Evolutionary conservation across 2,888 invertebrate genomes (phyloP), one percentile per base, ranked within the genome.

Genomic region (Acanthosepion esculentum): DNA sequence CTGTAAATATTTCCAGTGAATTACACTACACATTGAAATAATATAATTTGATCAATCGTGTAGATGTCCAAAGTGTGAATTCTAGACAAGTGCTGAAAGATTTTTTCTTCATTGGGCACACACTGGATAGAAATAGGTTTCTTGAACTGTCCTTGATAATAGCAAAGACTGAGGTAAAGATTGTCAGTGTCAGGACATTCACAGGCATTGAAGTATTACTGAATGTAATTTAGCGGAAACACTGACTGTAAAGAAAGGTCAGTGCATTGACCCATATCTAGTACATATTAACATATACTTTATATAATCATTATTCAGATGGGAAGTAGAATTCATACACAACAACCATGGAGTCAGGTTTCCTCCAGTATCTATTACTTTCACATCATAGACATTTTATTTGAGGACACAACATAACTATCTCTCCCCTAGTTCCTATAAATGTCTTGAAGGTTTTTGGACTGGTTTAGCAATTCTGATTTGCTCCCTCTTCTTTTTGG

Each of bases 121-220:
- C 78, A 78, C 15, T 78, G 18, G 78, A 78, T n/a, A 33, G 78
- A 78, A 78, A n/a, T 78, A 78, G n/a, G 78, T 78, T 78, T 78
- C 78, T 78, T 78, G n/a, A 78, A 78, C n/a, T 78, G n/a, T 78
- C 78, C n/a, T 78, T 78, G 78, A 78, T 78, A 33, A 78, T 78
- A 78, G n/a, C n/a, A 15, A 78, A 78, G 10, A 78, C n/a, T n/a
- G 78, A 78, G 78, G n/a, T n/a, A 33, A 33, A 78, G 78, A 78
- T 78, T 78, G n/a, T 78, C 33, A 78, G 78, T 78, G 78, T 78
- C 78, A 78, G 78, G 78, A 78, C 78, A 78, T 78, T 78, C 78
- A 78, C 78, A 78, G 78, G 78, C 78, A 78, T 78, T 78, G 78
- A 78, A 78, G 78, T 78, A 78, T 78, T 78, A 78, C 78, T 78